Conservation (phyloP, 2,888 invertebrate genomes). For the Synergus japonicus region DNA sequence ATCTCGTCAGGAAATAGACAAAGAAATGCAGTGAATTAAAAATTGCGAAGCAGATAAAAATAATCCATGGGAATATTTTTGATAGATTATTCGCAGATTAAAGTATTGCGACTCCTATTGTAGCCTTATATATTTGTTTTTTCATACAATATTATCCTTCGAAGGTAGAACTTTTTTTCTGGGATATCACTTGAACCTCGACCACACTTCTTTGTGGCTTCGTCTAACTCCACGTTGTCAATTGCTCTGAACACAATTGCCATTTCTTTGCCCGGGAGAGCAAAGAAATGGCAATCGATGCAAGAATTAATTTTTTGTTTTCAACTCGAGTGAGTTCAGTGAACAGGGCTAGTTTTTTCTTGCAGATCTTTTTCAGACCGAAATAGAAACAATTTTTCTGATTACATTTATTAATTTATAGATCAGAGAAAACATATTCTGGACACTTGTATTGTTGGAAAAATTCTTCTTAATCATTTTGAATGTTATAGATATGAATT, state of each 20-base stretch:
- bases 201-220: neutral
- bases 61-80: neutral
- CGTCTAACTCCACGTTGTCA: neutral
- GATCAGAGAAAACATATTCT: neutral
- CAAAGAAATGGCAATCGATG: slow-evolving; percentile 14
- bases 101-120: neutral
- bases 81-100: neutral
- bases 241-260: slow-evolving; percentile 9
- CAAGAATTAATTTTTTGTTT: neutral
- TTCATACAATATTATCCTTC: neutral
- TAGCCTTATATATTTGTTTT: neutral
- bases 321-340: neutral
- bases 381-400: neutral
- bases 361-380: neutral
- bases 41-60: neutral
- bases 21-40: neutral
- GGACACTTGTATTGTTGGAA: too few species aligned
- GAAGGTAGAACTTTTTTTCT: neutral
- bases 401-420: neutral
- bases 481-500: neutral
- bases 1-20: neutral
- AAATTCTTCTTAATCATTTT: too few species aligned
- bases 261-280: neutral
- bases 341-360: neutral
- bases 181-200: slow-evolving; percentile 8